Evolutionary conservation across 2,113 vertebrate species (phyloP), one percentile per base, ranked within the genome.

Genomic region (Nesoenas mayeri): DNA sequence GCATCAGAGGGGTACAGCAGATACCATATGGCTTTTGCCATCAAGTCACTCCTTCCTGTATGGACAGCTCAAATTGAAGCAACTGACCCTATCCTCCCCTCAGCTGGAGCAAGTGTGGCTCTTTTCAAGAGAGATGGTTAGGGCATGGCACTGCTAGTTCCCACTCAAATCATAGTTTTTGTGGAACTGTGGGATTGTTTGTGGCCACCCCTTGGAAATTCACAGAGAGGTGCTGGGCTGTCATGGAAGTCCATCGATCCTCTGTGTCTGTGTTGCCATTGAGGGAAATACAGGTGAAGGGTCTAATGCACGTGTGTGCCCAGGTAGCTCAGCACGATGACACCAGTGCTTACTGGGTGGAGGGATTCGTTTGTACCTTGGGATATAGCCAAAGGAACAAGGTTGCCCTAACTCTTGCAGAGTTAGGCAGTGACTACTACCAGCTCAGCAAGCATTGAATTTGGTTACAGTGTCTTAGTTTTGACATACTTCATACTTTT

Each of bases 211-310:
- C 84, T 85, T 82, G 36, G 54, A 70, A 88, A 29, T 9, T 47
- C 50, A n/a, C 21, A 25, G 29, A 36, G 29, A 72, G 13, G 22
- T 36, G 4, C 28, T 57, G 36, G n/a, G 34, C 38, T 75, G 36
- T 75, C 17, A 11, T 0, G 0, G 18, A n/a, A 36, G 5, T 9
- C 34, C 16, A 6, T 0, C 4, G 5, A 4, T 29, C 10, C 28
- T 50, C 32, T 50, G 34, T 47, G 56, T 6, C 60, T 47, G 26
- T 9, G 2, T 1, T 15, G 54, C 6, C 8, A 6, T 11, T 40
- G 34, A 0, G 12, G n/a, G 51, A 82, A 67, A 29, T 13, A 44
- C 15, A 72, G 13, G 31, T 53, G 56, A 31, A 71, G 18, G 4
- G 5, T 47, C 5, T 80, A 24, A 64, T 0, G 9, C 11, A 15